phyloP scores from a whole-genome alignment of 2,888 invertebrate species.

The Ceraclea dissimilis region DNA sequence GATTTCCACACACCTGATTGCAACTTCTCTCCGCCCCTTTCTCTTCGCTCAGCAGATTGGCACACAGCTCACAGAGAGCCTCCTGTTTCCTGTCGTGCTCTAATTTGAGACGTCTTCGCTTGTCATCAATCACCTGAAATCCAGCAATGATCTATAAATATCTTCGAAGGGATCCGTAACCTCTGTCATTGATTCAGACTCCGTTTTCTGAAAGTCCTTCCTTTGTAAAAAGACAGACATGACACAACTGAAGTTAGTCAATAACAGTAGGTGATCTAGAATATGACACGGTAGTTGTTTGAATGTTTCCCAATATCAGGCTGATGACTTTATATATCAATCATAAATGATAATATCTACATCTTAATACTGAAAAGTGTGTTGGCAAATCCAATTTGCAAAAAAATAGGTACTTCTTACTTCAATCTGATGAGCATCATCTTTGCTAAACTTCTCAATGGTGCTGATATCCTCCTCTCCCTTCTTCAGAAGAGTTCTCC shows the following conservation, averaged over 20 bases:
- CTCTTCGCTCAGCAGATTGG: constrained; percentile 43
- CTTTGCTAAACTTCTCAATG: constrained; percentile 64
- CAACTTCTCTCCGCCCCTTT: constrained; percentile 45
- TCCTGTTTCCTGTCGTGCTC: constrained; percentile 44
- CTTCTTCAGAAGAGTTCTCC: constrained; percentile 63
- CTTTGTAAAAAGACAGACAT: not conserved
- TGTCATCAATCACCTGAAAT: constrained; percentile 39
- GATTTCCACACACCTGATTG: constrained; percentile 34
- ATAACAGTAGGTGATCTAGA: too few species aligned
- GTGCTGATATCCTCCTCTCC: constrained; percentile 61
- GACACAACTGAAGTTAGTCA: too few species aligned
- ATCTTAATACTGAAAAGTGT: too few species aligned
- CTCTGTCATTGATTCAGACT: not conserved
- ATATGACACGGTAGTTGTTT: too few species aligned
- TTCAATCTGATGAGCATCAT: constrained; percentile 61
- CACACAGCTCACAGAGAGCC: constrained; percentile 40
- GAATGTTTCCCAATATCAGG: too few species aligned
- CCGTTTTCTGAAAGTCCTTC: not conserved
- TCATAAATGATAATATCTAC: too few species aligned
- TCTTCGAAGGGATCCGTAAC: not conserved
- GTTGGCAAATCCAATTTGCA: too few species aligned
- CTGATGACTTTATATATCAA: too few species aligned
- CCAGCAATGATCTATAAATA: constrained; percentile 1
- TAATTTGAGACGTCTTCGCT: constrained; percentile 40
- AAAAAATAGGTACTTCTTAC: too few species aligned